Evolutionary conservation across 2,113 vertebrate genomes (phyloP), one percentile per base, ranked within the genome.

Genomic region (Puffinus mauretanicus): DNA sequence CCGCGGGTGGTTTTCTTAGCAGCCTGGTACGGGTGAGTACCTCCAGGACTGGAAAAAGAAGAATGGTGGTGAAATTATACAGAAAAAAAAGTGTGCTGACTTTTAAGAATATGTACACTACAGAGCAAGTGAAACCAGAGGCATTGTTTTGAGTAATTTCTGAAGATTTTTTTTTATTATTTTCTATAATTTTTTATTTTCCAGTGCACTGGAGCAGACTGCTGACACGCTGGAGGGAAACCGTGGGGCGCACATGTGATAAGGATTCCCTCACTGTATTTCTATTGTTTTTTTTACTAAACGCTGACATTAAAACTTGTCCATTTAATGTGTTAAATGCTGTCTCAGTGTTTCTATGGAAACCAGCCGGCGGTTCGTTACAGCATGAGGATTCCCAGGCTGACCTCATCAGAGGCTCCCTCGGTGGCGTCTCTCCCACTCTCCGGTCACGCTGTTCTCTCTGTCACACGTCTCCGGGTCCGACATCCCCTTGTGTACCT

Each of bases 361-460:
- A 83, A 95, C 93, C 72, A 52, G 55, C 55, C 1, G 57, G 36
- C 52, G 71, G 65, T 18, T 77, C 19, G 1, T 73, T 49, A 30
- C 51, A 36, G 88, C 38, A 4, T 16, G 88, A 96, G 88, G 91
- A 89, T 86, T 96, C 85, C 88, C 93, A 26, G 81, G 77, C 81
- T 89, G 91, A 89, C 85, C 93, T 93, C 91, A 89, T 66, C 62
- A 38, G 82, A 42, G 16, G 9, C 88, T 93, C 91, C 88, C 85
- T 81, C 12, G 3, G 52, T 30, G 38, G 34, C 2, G 1, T 49
- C 84, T 82, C 51, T 38, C 88, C 91, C 42, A 1, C 88, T 69
- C 55, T 17, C 51, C 2, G 9, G 32, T 67, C 82, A 27, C 0
- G 3, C 16, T 26, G 57, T 20, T 54, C 6, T n/a, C 72, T 49